These are phyloP conservation scores for Macrocentrus cingulum DNA, from an alignment of 1,140 invertebrate species.

Conservation along the genomic window DNA sequence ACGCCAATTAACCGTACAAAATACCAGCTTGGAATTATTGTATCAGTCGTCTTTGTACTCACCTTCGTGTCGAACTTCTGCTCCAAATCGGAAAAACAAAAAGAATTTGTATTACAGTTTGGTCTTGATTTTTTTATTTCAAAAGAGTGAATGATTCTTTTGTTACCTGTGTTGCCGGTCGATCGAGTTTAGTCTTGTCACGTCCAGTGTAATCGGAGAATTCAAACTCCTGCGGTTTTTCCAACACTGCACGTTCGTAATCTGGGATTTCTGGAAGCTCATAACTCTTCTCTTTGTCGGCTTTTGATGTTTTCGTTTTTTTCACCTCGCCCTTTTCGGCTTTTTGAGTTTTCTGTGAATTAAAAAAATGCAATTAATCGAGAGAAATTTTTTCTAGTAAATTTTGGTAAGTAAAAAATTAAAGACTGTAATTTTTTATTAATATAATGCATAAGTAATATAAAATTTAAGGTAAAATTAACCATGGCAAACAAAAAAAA, in stretches of 20 bases:
- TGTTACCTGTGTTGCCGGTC: conserved; percentile 49
- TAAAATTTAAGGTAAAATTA: background rate
- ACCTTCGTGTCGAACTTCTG: conserved; percentile 58
- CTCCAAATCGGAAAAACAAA: conserved; percentile 6
- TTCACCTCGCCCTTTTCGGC: conserved; percentile 46
- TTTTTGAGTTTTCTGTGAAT: conserved; percentile 51
- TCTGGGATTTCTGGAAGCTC: conserved; percentile 77
- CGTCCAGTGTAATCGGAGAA: conserved; percentile 45
- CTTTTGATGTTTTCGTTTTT: conserved; percentile 49
- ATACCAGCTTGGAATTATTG: too few relatives aligned
- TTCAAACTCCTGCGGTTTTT: conserved; percentile 62
- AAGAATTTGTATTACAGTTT: background rate
- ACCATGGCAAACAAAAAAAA: background rate
- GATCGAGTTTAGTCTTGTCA: conserved; percentile 54
- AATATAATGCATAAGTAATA: conserved; percentile 2
- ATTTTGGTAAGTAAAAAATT: too few relatives aligned
- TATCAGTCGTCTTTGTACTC: conserved; percentile 34
- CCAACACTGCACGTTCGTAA: conserved; percentile 68
- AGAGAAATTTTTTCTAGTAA: too few relatives aligned
- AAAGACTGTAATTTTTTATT: too few relatives aligned
- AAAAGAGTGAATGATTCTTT: background rate
- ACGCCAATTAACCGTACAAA: conserved; percentile 10
- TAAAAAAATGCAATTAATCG: background rate
- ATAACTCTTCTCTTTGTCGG: conserved; percentile 60
- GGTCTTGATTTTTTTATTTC: background rate